These are phyloP conservation scores for Epinephelus coioides DNA, from an alignment of 2,797 vertebrate genomes.

Conservation along the genomic window DNA sequence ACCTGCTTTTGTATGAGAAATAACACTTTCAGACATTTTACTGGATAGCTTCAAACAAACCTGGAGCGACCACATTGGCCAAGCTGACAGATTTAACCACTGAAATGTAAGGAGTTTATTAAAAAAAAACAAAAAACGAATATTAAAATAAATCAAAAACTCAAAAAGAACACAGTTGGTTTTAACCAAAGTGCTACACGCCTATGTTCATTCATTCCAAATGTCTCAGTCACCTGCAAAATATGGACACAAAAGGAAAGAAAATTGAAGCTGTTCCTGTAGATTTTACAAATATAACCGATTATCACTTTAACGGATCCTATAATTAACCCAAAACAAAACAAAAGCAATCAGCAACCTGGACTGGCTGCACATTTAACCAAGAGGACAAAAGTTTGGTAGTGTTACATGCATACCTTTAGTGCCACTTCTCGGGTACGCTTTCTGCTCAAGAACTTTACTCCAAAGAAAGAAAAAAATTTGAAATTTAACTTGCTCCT, in stretches of 20 bases:
- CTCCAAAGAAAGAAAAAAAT: constrained; percentile 13
- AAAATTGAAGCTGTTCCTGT: constrained; percentile 47
- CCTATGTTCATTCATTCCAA: constrained; percentile 56
- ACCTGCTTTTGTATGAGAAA: constrained; percentile 39
- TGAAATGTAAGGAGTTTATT: constrained; percentile 76
- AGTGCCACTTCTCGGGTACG: constrained; percentile 39
- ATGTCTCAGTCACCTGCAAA: constrained; percentile 63
- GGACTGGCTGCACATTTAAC: constrained; percentile 35
- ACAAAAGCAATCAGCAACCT: constrained; percentile 15
- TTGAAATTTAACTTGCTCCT: constrained; percentile 66
- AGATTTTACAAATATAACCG: constrained; percentile 61
- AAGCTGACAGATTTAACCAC: constrained; percentile 42
- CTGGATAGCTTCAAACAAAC: constrained; percentile 52
- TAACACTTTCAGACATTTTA: constrained; percentile 65
- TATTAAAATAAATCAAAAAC: constrained; percentile 21
- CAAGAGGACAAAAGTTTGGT: constrained; percentile 45
- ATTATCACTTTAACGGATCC: constrained; percentile 53
- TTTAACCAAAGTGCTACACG: constrained; percentile 67
- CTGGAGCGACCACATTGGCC: constrained; percentile 27
- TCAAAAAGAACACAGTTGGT: constrained; percentile 40
- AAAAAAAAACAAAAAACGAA: constrained; percentile 14
- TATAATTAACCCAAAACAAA: constrained; percentile 58
- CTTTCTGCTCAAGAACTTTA: constrained; percentile 41
- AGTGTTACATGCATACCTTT: constrained; percentile 66
- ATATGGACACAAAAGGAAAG: constrained; percentile 38